Percentiles rank a stretch among this genome's conserved stretches.
These are phyloP conservation scores for Drosophila ficusphila DNA, from an alignment of 1,140 invertebrate species.

Conservation along the genomic window DNA sequence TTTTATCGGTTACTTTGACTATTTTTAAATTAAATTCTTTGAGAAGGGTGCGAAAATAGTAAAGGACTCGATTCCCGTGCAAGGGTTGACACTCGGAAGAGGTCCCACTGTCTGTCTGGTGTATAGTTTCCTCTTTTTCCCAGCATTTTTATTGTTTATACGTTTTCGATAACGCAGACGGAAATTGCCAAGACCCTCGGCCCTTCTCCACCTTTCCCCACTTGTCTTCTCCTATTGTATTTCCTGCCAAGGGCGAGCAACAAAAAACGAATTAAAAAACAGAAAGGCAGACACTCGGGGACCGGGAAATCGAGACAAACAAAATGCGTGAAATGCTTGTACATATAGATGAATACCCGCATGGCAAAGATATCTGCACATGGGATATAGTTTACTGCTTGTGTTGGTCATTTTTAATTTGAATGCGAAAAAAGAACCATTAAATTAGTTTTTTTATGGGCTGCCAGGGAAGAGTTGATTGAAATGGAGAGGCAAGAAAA, in stretches of 20 bases:
- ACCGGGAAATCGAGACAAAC: constrained; percentile 47
- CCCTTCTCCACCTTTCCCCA: constrained; percentile 10
- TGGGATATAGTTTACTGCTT: constrained; percentile 65
- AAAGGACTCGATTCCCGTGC: constrained; percentile 7
- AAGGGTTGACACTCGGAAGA: constrained; percentile 36
- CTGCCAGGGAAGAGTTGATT: constrained; percentile 12
- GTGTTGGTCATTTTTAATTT: constrained; percentile 51
- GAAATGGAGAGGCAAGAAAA: constrained; percentile 24
- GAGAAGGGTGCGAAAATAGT: background rate
- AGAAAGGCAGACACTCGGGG: constrained; percentile 24
- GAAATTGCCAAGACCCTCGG: constrained; percentile 65
- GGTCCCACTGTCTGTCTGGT: constrained; percentile 28
- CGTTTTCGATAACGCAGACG: constrained; percentile 78
- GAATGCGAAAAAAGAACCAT: constrained; percentile 36
- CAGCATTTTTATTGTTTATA: constrained; percentile 71
- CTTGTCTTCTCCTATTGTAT: constrained; percentile 54
- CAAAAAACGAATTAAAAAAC: constrained; percentile 63
- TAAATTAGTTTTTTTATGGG: constrained; percentile 41
- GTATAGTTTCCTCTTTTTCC: constrained; percentile 37
- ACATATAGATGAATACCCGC: constrained; percentile 3
- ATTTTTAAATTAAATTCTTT: constrained; percentile 6
- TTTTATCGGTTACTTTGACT: constrained; percentile 28
- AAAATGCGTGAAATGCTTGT: constrained; percentile 62
- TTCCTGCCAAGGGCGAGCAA: constrained; percentile 43
- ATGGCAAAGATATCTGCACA: constrained; percentile 17